These are phyloP conservation scores for Charadrius vociferus DNA, from an alignment of 2,113 vertebrate species.

Conservation along the genomic window DNA sequence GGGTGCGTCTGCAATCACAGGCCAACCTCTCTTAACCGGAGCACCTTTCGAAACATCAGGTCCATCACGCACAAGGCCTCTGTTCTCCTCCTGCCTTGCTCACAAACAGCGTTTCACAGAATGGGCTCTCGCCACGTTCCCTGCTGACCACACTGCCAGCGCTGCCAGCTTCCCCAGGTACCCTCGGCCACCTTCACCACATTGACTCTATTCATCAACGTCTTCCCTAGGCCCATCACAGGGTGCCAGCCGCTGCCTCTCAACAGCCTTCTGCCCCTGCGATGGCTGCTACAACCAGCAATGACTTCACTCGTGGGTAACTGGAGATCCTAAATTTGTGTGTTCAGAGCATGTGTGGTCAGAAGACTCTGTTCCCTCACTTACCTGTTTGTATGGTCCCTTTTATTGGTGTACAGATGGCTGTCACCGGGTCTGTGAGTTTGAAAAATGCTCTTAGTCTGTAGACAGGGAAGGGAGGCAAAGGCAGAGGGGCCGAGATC, in stretches of 20 bases:
- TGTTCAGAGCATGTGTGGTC: neutral
- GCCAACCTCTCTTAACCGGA: neutral
- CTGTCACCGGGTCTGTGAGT: neutral
- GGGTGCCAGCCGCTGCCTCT: neutral
- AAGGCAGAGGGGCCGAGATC: neutral
- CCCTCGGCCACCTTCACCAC: neutral
- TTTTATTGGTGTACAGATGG: neutral
- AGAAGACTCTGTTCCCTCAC: neutral
- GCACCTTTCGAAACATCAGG: neutral
- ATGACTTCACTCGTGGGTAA: neutral
- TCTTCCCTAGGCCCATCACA: neutral
- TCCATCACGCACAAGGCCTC: neutral
- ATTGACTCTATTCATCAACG: neutral
- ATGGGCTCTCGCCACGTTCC: neutral
- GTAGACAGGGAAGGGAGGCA: neutral
- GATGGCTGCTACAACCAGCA: neutral
- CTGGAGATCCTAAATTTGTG: neutral
- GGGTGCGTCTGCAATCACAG: neutral
- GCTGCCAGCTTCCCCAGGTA: neutral
- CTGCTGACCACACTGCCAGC: neutral
- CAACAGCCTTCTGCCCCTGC: neutral
- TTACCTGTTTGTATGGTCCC: neutral
- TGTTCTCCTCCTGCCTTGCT: neutral
- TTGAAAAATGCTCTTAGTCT: conserved; percentile 6
- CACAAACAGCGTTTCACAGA: neutral